Evolutionary conservation across 2,888 invertebrate species (phyloP), one percentile per base, ranked within the genome.

Genomic region (Polylopha cassiicola): DNA sequence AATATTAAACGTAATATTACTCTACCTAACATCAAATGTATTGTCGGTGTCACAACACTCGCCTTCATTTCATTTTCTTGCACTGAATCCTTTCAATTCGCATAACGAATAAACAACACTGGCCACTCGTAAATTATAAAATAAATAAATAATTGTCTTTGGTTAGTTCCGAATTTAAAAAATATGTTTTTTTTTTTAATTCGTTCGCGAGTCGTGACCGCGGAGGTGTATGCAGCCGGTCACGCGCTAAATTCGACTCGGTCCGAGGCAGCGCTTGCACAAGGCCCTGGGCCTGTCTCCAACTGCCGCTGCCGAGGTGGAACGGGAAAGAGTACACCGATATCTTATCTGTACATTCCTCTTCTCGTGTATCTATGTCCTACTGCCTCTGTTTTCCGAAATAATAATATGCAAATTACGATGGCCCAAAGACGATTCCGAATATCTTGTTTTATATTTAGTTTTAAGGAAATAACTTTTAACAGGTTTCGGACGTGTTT

Each of bases 1-100:
- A 89, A 82, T 39, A 90, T 82, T 90, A 91, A 91, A 50, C 89
- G 88, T 33, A 89, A 72, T 27, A 89, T 67, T 53, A 88, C 75
- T 58, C 87, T 87, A 51, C 87, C 88, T 50, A 89, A 65, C 47
- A 87, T 72, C 65, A 76, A 65, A 39, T 81, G 74, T 57, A 80
- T 55, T 51, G 72, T 71, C 14, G 73, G 72, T 47, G 58, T 54
- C 48, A 45, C 49, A 43, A 57, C 55, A 58, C 66, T 65, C 17
- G 64, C 74, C 77, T 74, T 82, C 84, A 84, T 84, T 71, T 79
- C 84, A 82, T 58, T 39, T 44, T 47, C 44, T 45, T 34, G 28
- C 33, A 37, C 30, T 6, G 30, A 16, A 41, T 33, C 32, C 31
- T n/a, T 26, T 26, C 37, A 32, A 37, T 41, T 37, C 29, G 27